Evolutionary conservation across 2,888 invertebrate species (phyloP), one percentile per base, ranked within the genome.

Genomic region (Drosophila paranaensis): DNA sequence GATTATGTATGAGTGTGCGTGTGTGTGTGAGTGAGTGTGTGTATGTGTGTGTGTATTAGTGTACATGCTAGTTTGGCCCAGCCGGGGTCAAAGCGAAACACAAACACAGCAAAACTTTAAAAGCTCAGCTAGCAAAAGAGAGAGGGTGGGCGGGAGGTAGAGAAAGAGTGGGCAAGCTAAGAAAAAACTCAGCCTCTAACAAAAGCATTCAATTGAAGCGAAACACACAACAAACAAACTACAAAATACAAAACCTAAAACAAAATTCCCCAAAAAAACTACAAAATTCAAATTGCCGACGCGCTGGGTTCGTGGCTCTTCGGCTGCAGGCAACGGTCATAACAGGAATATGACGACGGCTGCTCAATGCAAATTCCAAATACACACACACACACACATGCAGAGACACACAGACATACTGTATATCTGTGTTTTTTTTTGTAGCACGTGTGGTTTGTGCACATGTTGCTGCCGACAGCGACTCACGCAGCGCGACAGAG

Each of bases 381-480:
- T 81, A 79, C 80, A 77, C 54, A 45, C 20, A 77, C 54, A 45
- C 20, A 60, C 37, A 33, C 14, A 51, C 27, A 53, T 11, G 53
- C 20, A 51, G 10, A 40, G 14, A 43, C n/a, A 42, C 25, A 50
- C n/a, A 54, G 56, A 60, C 8, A 54, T 60, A 55, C 39, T 48
- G 45, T 58, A 60, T 71, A 50, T 71, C 35, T 74, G 68, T 63
- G 70, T 69, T 60, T 69, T 60, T 83, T 85, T 88, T 81, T 89
- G 88, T 88, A 86, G 89, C 85, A 86, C 85, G 85, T 86, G 85
- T 85, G 88, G 89, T 89, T 85, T 89, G 85, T 85, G 85, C 85
- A 86, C 85, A 86, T 86, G 85, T 86, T 86, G 85, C 85, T 86
- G 83, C 61, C 70, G 55, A 55, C 48, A 45, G 55, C 46, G 62